Percentiles rank a stretch among this genome's conserved stretches.
Evolutionary conservation across 2,797 vertebrate genomes (phyloP).

Genomic region (Sebastiscus albofasciatus): DNA sequence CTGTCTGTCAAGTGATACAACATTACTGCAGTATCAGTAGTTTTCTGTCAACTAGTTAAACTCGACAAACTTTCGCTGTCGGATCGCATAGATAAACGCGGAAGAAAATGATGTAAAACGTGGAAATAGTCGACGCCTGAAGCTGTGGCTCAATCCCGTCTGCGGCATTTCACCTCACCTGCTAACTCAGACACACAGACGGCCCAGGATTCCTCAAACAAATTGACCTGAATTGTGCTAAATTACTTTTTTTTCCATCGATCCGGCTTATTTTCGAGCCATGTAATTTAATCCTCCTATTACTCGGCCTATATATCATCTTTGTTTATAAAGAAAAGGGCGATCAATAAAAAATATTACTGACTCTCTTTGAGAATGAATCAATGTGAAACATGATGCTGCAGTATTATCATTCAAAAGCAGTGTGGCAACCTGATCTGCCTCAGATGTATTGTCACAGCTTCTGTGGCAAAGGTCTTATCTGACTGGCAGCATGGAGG

Average conservation of each 20-base stretch:
- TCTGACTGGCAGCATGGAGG: slow-evolving; percentile 38
- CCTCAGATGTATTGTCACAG: slow-evolving; percentile 45
- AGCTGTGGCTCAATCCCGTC: slow-evolving; percentile 7
- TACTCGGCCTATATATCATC: slow-evolving; percentile 72
- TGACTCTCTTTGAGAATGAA: slow-evolving; percentile 64
- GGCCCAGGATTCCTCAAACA: slow-evolving; percentile 53
- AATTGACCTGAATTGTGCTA: slow-evolving; percentile 65
- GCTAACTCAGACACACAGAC: slow-evolving; percentile 35
- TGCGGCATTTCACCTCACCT: slow-evolving; percentile 48
- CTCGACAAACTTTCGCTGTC: slow-evolving; percentile 44
- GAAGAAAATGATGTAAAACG: slow-evolving; percentile 66
- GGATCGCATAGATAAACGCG: slow-evolving; percentile 40
- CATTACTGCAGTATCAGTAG: slow-evolving; percentile 54
- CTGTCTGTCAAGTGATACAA: slow-evolving; percentile 50
- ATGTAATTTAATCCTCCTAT: slow-evolving; percentile 70
- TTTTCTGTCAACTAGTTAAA: slow-evolving; percentile 56
- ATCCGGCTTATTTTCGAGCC: slow-evolving; percentile 63
- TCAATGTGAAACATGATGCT: slow-evolving; percentile 60
- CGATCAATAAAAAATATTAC: slow-evolving; percentile 70
- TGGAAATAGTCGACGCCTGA: slow-evolving; percentile 49
- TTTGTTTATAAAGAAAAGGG: slow-evolving; percentile 71
- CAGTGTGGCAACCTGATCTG: slow-evolving; percentile 46
- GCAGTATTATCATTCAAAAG: slow-evolving; percentile 64
- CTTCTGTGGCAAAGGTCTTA: slow-evolving; percentile 50
- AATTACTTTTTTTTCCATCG: slow-evolving; percentile 68